Evolutionary conservation across 2,888 invertebrate genomes (phyloP), one percentile per base, ranked within the genome.

Genomic region (Pomacea canaliculata): DNA sequence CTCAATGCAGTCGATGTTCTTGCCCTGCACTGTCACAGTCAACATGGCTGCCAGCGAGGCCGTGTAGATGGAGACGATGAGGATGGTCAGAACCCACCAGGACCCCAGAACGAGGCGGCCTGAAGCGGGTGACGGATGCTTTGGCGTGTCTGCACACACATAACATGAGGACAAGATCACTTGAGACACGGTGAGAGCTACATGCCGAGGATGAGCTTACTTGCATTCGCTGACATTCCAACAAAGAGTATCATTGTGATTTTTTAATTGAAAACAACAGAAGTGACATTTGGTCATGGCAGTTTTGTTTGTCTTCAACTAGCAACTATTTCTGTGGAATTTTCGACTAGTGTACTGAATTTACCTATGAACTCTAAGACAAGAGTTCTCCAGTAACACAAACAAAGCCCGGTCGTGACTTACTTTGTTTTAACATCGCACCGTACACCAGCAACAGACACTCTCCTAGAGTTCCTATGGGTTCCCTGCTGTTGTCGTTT

Each of bases 11-110:
- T 74, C 62, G 62, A 74, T 27, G 62, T 18, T 62, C 19, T 62
- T 13, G 7, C 51, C 51, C 59, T 46, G n/a, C 37, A 37, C 70
- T 2, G 51, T n/a, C 19, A 74, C 69, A 19, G 74, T 69, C 62
- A 74, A 68, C 69, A 62, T 67, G n/a, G 69, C 74, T 7, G 69
- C 69, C 49, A 69, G 74, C 5, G 59, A 60, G 69, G 74, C 74
- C 60, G 74, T 74, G 74, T 74, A 74, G 46, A 69, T 63, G 51
- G 74, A 74, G 23, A 74, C 62, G 51, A 69, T 23, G 59, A 74
- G 69, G 23, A 69, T 74, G 74, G 69, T 63, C 62, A 74, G 68
- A 23, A 74, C 23, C 74, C 74, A 74, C 74, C 74, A 74, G 63
- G 48, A 74, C 8, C 74, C 74, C 69, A 74, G 49, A 59, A 74